phyloP scores from a whole-genome alignment of 2,113 vertebrate genomes.

The Melanotaenia duboulayi region DNA sequence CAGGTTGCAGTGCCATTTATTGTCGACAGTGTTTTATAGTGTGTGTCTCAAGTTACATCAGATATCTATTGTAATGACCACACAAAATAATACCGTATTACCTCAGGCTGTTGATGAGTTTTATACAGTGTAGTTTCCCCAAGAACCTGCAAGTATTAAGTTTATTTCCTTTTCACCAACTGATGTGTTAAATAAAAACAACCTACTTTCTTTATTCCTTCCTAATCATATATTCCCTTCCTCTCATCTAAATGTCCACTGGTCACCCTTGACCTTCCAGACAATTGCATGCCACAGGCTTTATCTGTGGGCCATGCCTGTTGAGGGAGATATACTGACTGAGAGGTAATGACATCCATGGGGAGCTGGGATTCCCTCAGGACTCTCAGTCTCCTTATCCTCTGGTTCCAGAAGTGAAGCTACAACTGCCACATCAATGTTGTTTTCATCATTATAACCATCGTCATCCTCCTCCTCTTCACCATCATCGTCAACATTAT shows the following conservation, averaged over 20 bases:
- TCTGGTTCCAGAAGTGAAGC: constrained; percentile 37
- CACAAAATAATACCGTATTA: background rate
- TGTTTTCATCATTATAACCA: constrained; percentile 49
- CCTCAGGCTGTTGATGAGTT: background rate
- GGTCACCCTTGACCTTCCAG: constrained; percentile 60
- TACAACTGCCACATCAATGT: constrained; percentile 3
- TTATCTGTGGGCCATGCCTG: constrained; percentile 59
- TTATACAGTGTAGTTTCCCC: background rate
- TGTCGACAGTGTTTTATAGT: constrained; percentile 4
- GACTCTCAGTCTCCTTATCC: constrained; percentile 37
- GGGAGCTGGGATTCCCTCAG: constrained; percentile 61
- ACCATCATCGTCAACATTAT: constrained; percentile 26
- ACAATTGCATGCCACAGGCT: constrained; percentile 61
- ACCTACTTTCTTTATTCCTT: constrained; percentile 1
- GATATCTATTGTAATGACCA: background rate
- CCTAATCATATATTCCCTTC: constrained; percentile 16
- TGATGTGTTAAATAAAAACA: background rate
- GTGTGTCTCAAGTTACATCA: constrained; percentile 22
- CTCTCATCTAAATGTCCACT: constrained; percentile 45
- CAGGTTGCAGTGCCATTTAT: constrained; percentile 5
- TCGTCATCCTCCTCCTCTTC: constrained; percentile 24
- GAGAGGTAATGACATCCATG: constrained; percentile 76
- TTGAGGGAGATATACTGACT: constrained; percentile 68
- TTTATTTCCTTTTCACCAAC: background rate
- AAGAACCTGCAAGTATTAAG: background rate